Percentiles rank a stretch among this genome's conserved stretches.
These are phyloP conservation scores for Rambutsinella grinnellia DNA, from an alignment of 2,888 invertebrate species.

Conservation along the genomic window DNA sequence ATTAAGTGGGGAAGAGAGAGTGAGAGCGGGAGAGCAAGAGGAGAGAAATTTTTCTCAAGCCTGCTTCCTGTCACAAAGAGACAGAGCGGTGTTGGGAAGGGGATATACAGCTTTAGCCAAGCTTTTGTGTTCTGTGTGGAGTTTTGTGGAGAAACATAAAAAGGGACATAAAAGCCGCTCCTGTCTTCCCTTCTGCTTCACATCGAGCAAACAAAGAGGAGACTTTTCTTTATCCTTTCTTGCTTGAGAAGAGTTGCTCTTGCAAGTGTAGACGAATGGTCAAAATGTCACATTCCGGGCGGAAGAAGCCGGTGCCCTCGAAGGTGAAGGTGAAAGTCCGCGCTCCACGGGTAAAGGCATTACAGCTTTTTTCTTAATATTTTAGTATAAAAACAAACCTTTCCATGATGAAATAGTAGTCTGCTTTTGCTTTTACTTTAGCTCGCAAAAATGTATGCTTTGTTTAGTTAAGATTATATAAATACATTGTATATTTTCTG, in stretches of 20 bases:
- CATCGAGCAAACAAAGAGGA: slow-evolving; percentile 10
- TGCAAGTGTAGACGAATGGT: slow-evolving; percentile 61
- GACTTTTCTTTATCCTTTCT: slow-evolving; percentile 10
- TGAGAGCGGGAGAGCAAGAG: background rate
- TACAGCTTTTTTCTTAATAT: background rate
- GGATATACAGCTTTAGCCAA: too few species aligned
- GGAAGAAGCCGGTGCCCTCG: slow-evolving; percentile 65
- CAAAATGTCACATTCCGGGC: slow-evolving; percentile 62
- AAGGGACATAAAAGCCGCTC: slow-evolving; percentile 11
- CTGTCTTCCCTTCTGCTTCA: too few species aligned
- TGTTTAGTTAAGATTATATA: too few species aligned
- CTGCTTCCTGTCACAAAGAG: slow-evolving; percentile 39
- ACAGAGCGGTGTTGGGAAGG: slow-evolving; percentile 2
- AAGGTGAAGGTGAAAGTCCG: slow-evolving; percentile 66
- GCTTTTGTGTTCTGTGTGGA: too few species aligned
- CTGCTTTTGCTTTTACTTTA: too few species aligned
- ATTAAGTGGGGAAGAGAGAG: slow-evolving; percentile 45
- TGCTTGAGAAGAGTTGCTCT: slow-evolving; percentile 47
- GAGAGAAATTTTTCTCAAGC: too few species aligned
- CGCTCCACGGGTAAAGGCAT: slow-evolving; percentile 56
- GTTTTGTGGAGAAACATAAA: slow-evolving; percentile 8
- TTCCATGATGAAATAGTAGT: too few species aligned
- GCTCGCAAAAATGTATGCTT: too few species aligned
- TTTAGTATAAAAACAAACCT: background rate
- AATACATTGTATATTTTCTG: background rate